Base-by-base conservation (phyloP, 2,888 invertebrate genomes). In the Strigamia maritima region DNA sequence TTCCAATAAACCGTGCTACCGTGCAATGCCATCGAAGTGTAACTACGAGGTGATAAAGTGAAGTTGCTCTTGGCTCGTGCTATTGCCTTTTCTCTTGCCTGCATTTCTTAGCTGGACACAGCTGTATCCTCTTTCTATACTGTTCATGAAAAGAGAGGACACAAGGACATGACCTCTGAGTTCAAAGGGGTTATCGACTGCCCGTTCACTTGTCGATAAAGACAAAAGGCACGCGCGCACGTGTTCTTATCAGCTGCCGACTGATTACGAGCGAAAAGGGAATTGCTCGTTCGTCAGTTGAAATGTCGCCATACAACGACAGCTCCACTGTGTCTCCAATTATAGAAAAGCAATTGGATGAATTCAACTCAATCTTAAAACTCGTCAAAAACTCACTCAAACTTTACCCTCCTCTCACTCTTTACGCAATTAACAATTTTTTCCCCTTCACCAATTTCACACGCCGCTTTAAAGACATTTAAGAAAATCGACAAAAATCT, bases 241-340 rank as follows among this genome's bases (percentile, higher is more conserved):
- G 70, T 70, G 70, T 70, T 70, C 70, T 70, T 70, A 70, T 70
- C 70, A 70, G 70, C 70, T 70, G 70, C 70, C 70, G 70, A 70
- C 70, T 70, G 70, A 70, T 70, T 70, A 70, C 70, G 70, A 70
- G 70, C 70, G 70, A 70, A 70, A 70, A 70, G 70, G 70, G 70
- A 70, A 70, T 70, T 70, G 70, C 70, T 70, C 70, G 70, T 70
- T 70, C 70, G 70, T 70, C 70, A 70, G 70, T 70, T 70, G 70
- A 70, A 70, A 70, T 70, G 70, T 70, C 70, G 70, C 70, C 70
- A 70, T 70, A 28, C 70, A 28, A 70, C 70, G 70, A 70, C 70
- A 70, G 70, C 70, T 70, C 70, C 70, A 70, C 70, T 26, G 70
- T 28, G 70, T 70, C 70, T 70, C 70, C 70, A 70, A 70, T 70